Conservation (phyloP, 2,113 vertebrate genomes). For the Chlorodrepanis virens region DNA sequence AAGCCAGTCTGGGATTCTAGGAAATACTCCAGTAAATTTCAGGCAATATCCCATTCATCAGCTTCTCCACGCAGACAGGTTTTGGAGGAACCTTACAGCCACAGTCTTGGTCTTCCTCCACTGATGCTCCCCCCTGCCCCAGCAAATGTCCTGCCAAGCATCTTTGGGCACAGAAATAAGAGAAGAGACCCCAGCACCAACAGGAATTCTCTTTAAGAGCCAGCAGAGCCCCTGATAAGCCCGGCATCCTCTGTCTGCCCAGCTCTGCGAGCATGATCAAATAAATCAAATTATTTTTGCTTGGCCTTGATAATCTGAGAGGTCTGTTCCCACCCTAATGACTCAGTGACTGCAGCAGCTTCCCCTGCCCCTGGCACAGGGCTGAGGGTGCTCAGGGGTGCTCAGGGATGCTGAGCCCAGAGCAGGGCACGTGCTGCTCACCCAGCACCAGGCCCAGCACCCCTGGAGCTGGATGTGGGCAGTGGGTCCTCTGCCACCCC, state of each 20-base stretch:
- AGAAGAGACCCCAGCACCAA: not conserved
- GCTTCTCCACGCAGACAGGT: accelerated
- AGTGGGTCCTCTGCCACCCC: not conserved
- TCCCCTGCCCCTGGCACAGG: not conserved
- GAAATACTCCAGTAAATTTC: not conserved
- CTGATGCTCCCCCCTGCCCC: not conserved
- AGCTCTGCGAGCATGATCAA: accelerated
- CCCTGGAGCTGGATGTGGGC: accelerated
- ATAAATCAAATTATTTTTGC: not conserved
- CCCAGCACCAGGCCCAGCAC: not conserved
- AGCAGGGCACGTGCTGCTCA: not conserved
- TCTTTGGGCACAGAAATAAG: not conserved
- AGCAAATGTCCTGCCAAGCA: not conserved
- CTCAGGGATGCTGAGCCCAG: not conserved
- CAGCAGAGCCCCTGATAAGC: not conserved
- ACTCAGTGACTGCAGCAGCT: not conserved
- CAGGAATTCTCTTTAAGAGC: not conserved
- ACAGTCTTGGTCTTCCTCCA: not conserved
- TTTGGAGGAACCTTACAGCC: not conserved
- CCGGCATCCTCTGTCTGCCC: not conserved
- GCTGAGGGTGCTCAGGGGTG: not conserved
- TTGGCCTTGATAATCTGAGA: not conserved
- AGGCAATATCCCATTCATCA: not conserved
- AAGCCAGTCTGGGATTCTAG: not conserved
- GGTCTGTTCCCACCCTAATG: not conserved